Conservation (phyloP, 2,888 invertebrate genomes). For the Amblyteles armatorius region DNA sequence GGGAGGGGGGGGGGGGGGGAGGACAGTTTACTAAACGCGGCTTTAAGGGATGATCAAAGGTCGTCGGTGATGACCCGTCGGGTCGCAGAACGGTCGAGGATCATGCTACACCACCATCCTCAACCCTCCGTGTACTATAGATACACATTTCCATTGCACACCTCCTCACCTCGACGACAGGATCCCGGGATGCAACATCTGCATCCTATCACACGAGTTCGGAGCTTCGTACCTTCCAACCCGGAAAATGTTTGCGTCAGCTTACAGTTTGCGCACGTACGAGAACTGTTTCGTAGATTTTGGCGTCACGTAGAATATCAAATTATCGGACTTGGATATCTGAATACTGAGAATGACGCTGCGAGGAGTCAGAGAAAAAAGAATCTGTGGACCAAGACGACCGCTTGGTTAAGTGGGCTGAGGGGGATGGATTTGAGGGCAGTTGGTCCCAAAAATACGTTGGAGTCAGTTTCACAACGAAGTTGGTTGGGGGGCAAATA, state of each 20-base stretch:
- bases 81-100: slow-evolving; percentile 25
- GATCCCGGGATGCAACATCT: slow-evolving; percentile 34
- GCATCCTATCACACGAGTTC: background rate
- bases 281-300: slow-evolving; percentile 8
- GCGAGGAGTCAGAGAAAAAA: background rate
- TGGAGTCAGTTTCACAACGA: background rate
- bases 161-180: slow-evolving; percentile 34
- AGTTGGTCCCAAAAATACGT: background rate
- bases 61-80: slow-evolving; percentile 54
- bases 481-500: background rate
- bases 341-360: background rate
- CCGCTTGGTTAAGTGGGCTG: background rate
- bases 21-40: slow-evolving; percentile 58
- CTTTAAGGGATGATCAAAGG: slow-evolving; percentile 64
- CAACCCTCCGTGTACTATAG: slow-evolving; percentile 8
- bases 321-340: slow-evolving; percentile 4
- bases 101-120: slow-evolving; percentile 10
- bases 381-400: background rate
- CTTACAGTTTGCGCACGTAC: slow-evolving; percentile 10
- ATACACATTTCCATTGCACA: slow-evolving; percentile 18
- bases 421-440: background rate
- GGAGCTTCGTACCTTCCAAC: slow-evolving; percentile 8
- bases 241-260: slow-evolving; percentile 15
- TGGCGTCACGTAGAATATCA: slow-evolving; percentile 1
- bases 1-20: background rate